Conservation (phyloP, 2,797 vertebrate genomes). For the Distichodus sexfasciatus region DNA sequence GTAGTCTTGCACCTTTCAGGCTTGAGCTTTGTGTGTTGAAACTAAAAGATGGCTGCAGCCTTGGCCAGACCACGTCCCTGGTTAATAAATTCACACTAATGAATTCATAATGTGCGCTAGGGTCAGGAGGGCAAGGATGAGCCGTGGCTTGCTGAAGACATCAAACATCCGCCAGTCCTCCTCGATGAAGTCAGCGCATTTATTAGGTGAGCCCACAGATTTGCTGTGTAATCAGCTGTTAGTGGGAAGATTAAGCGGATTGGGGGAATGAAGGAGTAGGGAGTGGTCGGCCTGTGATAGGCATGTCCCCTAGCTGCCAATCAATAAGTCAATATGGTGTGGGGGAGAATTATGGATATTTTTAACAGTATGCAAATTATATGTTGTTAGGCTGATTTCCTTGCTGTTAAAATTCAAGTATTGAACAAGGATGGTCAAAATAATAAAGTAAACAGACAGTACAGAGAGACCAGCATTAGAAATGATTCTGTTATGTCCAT, state of each 20-base stretch:
- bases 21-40: neutral
- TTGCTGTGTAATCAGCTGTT: slow-evolving; percentile 39
- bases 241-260: neutral
- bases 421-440: too few species aligned
- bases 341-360: neutral
- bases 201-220: slow-evolving; percentile 27
- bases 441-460: too few species aligned
- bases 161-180: slow-evolving; percentile 29
- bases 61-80: slow-evolving; percentile 14
- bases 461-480: too few species aligned
- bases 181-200: slow-evolving; percentile 19
- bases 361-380: neutral
- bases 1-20: neutral
- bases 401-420: neutral
- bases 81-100: slow-evolving; percentile 34
- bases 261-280: slow-evolving; percentile 12
- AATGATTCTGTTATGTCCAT: too few species aligned
- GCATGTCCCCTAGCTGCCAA: neutral
- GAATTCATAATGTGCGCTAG: slow-evolving; percentile 30
- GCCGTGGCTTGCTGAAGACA: slow-evolving; percentile 32
- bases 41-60: neutral
- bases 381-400: neutral
- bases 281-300: neutral
- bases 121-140: slow-evolving; percentile 43
- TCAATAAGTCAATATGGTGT: neutral